Base-by-base conservation (phyloP, 2,113 vertebrate genomes). In the Plecturocebus donacophilus region DNA sequence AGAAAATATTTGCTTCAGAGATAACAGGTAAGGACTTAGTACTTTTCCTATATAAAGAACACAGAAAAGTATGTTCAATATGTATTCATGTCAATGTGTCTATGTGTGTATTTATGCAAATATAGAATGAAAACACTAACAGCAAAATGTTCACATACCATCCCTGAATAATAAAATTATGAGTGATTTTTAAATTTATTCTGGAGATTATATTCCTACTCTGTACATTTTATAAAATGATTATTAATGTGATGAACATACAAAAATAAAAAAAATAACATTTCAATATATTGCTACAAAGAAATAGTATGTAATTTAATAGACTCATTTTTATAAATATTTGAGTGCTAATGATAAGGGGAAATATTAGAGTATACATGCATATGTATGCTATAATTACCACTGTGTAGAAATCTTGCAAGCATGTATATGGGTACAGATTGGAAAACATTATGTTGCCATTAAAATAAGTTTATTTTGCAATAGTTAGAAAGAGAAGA, bases 231-330 rank as follows among this genome's bases (percentile, higher is more conserved):
- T 32, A 66, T 86, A 54, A 61, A 68, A 79, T 11, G 25, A 79
- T 20, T 89, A 40, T 52, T 81, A 81, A 66, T 77, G 30, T 64
- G 68, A 88, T 68, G 14, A 61, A 58, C 35, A 56, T 20, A 23
- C 25, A 71, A 61, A 92, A 80, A 90, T 58, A 54, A 58, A 87
- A 89, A 92, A 58, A 19, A 8, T 47, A 58, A 20, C 54, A 90
- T 90, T 82, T 87, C 38, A 75, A 7, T 35, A 21, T 38, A 14
- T 49, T 70, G 70, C 58, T 35, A 42, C 14, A 68, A 77, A 42
- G 45, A 66, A 80, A 82, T 77, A 61, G 11, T 73, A 49, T 76
- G 5, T 8, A 64, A 61, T 58, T 49, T 71, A 83, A 54, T 7
- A 61, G 20, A 13, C 42, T 88, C 38, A 70, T 17, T 83, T 82